These are phyloP conservation scores for Salvator merianae DNA, from an alignment of 2,113 vertebrate genomes.

Conservation along the genomic window DNA sequence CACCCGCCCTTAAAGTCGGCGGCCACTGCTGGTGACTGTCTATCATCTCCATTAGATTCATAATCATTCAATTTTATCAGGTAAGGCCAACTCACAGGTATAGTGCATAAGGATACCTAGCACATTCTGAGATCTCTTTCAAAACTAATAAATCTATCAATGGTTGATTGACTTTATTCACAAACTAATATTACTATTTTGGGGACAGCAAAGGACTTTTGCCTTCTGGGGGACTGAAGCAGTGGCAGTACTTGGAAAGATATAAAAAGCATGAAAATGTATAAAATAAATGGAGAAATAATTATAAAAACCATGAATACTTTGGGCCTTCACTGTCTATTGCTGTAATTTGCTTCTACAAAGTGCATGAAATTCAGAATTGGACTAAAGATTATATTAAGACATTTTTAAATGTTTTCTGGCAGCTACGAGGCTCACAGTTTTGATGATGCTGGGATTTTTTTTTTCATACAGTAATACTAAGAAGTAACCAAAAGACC, in stretches of 20 bases:
- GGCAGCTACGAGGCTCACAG: constrained; percentile 39
- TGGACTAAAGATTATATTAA: constrained; percentile 43
- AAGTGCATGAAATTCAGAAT: constrained; percentile 43
- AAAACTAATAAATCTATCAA: too few species aligned
- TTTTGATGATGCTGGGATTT: background rate
- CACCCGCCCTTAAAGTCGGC: too few species aligned
- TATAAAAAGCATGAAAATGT: background rate
- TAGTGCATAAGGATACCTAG: background rate
- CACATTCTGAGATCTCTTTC: background rate
- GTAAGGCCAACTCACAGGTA: background rate
- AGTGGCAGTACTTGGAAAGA: background rate
- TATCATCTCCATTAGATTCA: background rate
- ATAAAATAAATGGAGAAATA: background rate
- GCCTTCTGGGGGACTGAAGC: background rate
- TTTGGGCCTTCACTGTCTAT: fast-evolving
- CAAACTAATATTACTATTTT: background rate
- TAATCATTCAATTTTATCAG: background rate
- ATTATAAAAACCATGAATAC: background rate
- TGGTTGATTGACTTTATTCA: background rate
- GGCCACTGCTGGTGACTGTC: too few species aligned
- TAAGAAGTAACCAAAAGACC: constrained; percentile 41
- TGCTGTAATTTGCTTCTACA: fast-evolving
- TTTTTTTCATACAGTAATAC: constrained; percentile 51
- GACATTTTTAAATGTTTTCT: constrained; percentile 30
- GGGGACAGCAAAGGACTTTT: too few species aligned